phyloP scores from a whole-genome alignment of 2,113 vertebrate species.

The Scortum barcoo region DNA sequence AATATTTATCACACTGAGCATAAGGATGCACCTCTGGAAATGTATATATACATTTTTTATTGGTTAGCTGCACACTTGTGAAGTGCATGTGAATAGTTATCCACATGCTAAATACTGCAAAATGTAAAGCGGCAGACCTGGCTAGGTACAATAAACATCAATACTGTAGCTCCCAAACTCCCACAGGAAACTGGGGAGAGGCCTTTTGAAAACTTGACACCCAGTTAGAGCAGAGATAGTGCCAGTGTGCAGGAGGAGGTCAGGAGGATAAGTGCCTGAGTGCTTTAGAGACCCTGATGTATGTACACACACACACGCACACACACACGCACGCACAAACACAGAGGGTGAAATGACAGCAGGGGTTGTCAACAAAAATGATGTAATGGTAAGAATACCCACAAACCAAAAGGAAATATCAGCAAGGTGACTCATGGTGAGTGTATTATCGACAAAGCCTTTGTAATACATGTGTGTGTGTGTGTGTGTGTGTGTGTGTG shows the following conservation, averaged over 20 bases:
- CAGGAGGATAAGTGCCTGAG: constrained; percentile 61
- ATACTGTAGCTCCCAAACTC: constrained; percentile 29
- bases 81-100: background rate
- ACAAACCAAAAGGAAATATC: constrained; percentile 52
- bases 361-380: constrained; percentile 58
- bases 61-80: background rate
- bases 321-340: constrained; percentile 10
- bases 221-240: constrained; percentile 49
- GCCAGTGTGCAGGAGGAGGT: constrained; percentile 44
- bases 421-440: constrained; percentile 59
- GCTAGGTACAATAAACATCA: background rate
- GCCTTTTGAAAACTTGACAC: constrained; percentile 65
- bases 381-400: constrained; percentile 57
- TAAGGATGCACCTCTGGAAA: background rate
- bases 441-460: constrained; percentile 31
- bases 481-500: constrained; percentile 10
- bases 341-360: constrained; percentile 19
- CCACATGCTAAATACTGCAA: background rate
- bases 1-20: background rate
- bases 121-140: background rate
- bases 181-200: constrained; percentile 65
- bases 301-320: constrained; percentile 13
- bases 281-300: constrained; percentile 60
- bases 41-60: background rate
- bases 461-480: constrained; percentile 45